A percentile compares a stretch with the other conserved stretches of the same genome.
Evolutionary conservation across 2,888 invertebrate species (phyloP).

Genomic region (Drosophila conformis): DNA sequence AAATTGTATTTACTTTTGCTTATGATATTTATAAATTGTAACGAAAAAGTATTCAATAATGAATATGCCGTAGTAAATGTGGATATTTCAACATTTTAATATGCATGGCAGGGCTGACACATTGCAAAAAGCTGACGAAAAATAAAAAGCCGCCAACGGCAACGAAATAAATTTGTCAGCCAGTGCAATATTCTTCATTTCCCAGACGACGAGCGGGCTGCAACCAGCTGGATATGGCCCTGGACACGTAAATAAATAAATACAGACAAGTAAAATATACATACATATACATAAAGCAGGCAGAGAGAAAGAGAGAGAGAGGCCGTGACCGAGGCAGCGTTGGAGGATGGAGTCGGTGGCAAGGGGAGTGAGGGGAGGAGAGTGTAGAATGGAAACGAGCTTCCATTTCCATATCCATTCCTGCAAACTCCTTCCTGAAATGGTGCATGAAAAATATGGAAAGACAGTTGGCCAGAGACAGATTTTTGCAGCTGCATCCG

Average conservation of each 20-base stretch:
- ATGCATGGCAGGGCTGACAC: conserved; percentile 76
- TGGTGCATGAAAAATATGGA: conserved; percentile 59
- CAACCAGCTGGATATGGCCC: conserved; percentile 42
- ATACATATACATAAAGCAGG: conserved; percentile 16
- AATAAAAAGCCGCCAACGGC: conserved; percentile 57
- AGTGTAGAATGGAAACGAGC: conserved; percentile 25
- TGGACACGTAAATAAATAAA: conserved; percentile 76
- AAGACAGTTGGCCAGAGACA: conserved; percentile 53
- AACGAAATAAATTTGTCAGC: conserved; percentile 77
- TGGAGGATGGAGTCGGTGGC: background rate
- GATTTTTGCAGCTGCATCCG: conserved; percentile 59
- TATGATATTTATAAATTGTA: conserved; percentile 45
- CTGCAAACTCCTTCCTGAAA: conserved; percentile 32
- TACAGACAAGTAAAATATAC: conserved; percentile 50
- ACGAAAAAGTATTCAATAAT: conserved; percentile 64
- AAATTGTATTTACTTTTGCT: conserved; percentile 33
- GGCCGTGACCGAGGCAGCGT: background rate
- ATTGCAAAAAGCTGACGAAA: conserved; percentile 59
- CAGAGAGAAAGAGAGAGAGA: background rate
- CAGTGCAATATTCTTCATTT: conserved; percentile 76
- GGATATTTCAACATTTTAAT: conserved; percentile 73
- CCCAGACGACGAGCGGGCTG: conserved; percentile 49
- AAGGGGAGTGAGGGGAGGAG: background rate
- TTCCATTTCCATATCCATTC: conserved; percentile 26
- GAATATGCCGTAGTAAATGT: conserved; percentile 64